phyloP scores from a whole-genome alignment of 1,140 invertebrate species.

The Centruroides sculpturatus region DNA sequence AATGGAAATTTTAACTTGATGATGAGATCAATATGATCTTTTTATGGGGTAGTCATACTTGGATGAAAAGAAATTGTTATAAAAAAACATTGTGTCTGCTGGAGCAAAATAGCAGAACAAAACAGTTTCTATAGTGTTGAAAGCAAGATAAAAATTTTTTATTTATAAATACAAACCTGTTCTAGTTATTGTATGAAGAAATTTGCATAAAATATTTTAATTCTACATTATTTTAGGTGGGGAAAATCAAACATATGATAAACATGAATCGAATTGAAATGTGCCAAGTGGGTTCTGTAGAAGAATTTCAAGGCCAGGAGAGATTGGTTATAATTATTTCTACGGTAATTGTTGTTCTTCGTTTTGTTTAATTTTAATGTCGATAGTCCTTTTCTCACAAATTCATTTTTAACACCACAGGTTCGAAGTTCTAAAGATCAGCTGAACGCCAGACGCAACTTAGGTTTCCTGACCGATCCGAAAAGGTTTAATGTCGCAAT shows the following conservation, averaged over 20 bases:
- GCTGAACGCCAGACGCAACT: slow-evolving; percentile 39
- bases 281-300: slow-evolving; percentile 70
- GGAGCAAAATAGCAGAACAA: no score
- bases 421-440: slow-evolving; percentile 27
- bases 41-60: no score
- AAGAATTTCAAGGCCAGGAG: slow-evolving; percentile 94
- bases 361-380: neutral
- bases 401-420: slow-evolving; percentile 8
- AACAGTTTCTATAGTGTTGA: no score
- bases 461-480: slow-evolving; percentile 55
- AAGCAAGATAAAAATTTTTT: no score
- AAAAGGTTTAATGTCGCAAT: slow-evolving; percentile 75
- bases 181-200: no score
- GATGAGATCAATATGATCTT: no score
- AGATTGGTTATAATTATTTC: slow-evolving; percentile 69
- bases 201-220: no score
- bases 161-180: no score
- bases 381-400: no score
- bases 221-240: slow-evolving; percentile 37
- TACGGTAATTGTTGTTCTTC: slow-evolving; percentile 45
- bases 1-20: no score
- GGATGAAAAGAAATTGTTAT: no score
- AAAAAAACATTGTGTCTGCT: no score
- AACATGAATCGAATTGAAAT: slow-evolving; percentile 29
- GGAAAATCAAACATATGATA: slow-evolving; percentile 51